Evolutionary conservation across 2,888 invertebrate genomes (phyloP), one percentile per base, ranked within the genome.

Genomic region (Drosophila basisetae): DNA sequence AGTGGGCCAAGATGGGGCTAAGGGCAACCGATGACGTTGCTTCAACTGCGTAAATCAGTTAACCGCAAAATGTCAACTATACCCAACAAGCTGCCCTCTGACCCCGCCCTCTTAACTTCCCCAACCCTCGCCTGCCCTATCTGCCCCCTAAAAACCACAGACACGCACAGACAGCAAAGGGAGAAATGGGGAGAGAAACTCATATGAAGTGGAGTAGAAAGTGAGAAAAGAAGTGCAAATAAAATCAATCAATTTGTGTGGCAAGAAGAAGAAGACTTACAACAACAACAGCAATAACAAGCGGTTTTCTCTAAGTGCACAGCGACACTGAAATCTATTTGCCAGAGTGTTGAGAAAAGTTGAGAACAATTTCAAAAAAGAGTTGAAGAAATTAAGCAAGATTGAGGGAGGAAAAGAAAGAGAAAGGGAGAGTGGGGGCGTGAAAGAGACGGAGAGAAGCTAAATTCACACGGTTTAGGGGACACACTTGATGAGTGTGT

Each of bases 231-330:
- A 68, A 78, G 78, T 78, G 87, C 90, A 89, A 91, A 89, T 89
- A 91, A 91, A 91, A 89, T 91, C 89, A 89, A 89, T 89, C 89
- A 89, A 86, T 90, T 90, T 85, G 76, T 79, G 68, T 73, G 78
- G 78, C 76, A 80, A 71, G 60, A 53, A 50, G 58, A 62, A 59
- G 70, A 72, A 69, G 47, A 55, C 69, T 49, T 49, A 35, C 50
- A 52, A n/a, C 30, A 18, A 31, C 52, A n/a, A 55, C 28, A 37
- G 18, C n/a, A 53, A 35, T 0, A 28, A 28, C 41, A 39, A 53
- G 47, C 33, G 37, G 37, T 16, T 47, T 47, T 25, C 28, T 70
- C 80, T 84, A 84, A 84, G 85, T 85, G 90, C 88, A 75, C 39
- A 68, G 78, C 76, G 85, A 80, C 85, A 84, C 73, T 86, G 83